These are phyloP conservation scores for Bufo bufo DNA, from an alignment of 2,113 vertebrate species.

Conservation along the genomic window DNA sequence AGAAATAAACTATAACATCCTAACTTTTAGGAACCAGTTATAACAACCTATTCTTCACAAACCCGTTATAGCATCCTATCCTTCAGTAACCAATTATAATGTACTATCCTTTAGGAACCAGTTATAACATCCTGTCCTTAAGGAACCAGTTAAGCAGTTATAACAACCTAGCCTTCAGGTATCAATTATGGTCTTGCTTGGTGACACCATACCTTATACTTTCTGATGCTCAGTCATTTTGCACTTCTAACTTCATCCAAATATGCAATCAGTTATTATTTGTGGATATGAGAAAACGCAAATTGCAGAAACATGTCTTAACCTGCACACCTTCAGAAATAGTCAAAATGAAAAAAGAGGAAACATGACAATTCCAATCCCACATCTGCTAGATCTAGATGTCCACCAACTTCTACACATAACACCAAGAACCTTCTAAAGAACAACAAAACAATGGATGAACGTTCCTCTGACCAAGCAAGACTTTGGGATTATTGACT, in stretches of 20 bases:
- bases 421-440: not conserved
- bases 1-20: not conserved
- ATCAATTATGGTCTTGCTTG: not conserved
- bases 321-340: not conserved
- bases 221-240: not conserved
- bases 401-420: not conserved
- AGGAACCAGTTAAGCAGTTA: not conserved
- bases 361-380: not conserved
- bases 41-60: not conserved
- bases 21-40: not conserved
- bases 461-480: not conserved
- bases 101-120: not conserved
- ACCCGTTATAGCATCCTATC: not conserved
- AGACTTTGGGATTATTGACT: not conserved
- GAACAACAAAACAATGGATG: not conserved
- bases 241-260: not conserved
- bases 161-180: not conserved
- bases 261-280: not conserved
- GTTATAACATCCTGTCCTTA: not conserved
- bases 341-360: not conserved
- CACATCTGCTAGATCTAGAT: not conserved
- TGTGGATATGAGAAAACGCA: not conserved
- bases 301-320: not conserved
- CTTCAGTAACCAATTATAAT: not conserved
- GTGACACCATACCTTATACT: not conserved